These are phyloP conservation scores for Syngnathus floridae DNA, from an alignment of 2,113 vertebrate genomes.

Conservation along the genomic window DNA sequence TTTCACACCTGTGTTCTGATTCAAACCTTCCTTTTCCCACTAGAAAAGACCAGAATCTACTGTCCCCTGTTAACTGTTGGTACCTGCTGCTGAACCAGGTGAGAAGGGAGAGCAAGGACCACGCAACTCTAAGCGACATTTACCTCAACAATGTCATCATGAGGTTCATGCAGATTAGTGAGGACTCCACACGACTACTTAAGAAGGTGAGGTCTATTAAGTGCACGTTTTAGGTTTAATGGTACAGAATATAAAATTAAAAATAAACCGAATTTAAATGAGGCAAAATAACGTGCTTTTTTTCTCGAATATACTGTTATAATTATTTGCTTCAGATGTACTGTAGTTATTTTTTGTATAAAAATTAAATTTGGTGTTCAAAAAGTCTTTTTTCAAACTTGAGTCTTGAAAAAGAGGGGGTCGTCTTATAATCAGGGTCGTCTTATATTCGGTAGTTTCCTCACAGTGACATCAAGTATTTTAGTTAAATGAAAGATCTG, in stretches of 20 bases:
- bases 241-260: not conserved
- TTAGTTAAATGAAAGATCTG: no score
- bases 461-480: no score
- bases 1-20: constrained; percentile 13
- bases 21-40: constrained; percentile 1
- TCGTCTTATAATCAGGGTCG: no score
- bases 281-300: no score
- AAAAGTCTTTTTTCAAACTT: no score
- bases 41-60: constrained; percentile 96
- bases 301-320: no score
- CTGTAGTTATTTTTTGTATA: no score
- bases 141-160: constrained; percentile 99
- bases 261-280: not conserved
- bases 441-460: no score
- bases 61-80: constrained; percentile 98
- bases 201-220: constrained; percentile 82
- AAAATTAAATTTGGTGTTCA: no score
- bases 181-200: constrained; percentile 95
- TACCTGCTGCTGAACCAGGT: constrained; percentile 98
- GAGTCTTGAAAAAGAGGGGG: no score
- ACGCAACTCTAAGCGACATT: constrained; percentile 92
- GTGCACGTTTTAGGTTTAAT: not conserved
- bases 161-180: constrained; percentile 98
- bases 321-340: no score
- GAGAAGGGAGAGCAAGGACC: constrained; percentile 94